Evolutionary conservation across 2,888 invertebrate species (phyloP).

Genomic region (Aporophyla lueneburgensis): DNA sequence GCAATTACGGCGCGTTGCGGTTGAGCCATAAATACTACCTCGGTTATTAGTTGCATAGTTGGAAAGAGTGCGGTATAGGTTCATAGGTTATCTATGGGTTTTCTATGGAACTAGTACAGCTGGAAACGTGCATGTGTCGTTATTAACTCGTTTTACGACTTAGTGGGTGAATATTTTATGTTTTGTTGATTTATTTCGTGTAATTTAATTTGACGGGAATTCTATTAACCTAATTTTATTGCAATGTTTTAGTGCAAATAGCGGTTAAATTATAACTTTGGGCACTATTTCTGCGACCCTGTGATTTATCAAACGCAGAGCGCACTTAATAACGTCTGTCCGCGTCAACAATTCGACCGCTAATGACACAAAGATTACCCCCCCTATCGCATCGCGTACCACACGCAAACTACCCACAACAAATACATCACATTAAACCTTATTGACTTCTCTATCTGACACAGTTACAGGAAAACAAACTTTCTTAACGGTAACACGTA

Average conservation of each 20-base stretch:
- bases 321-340: slow-evolving; percentile 27
- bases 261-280: slow-evolving; percentile 11
- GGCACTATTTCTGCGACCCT: slow-evolving; percentile 17
- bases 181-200: slow-evolving; percentile 15
- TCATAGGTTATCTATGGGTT: slow-evolving; percentile 65
- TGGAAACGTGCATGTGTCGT: slow-evolving; percentile 20
- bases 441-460: slow-evolving; percentile 63
- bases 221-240: slow-evolving; percentile 15
- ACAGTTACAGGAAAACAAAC: slow-evolving; percentile 66
- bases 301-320: slow-evolving; percentile 34
- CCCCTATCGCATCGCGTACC: slow-evolving; percentile 22
- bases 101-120: slow-evolving; percentile 61
- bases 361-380: slow-evolving; percentile 54
- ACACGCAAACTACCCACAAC: slow-evolving; percentile 52
- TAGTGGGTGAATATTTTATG: slow-evolving; percentile 25
- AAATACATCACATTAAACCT: slow-evolving; percentile 59
- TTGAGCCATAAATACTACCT: slow-evolving; percentile 80
- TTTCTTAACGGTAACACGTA: slow-evolving; percentile 66
- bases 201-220: slow-evolving; percentile 13
- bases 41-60: slow-evolving; percentile 87
- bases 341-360: slow-evolving; percentile 40
- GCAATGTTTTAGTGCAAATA: slow-evolving; percentile 9
- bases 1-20: slow-evolving; percentile 83
- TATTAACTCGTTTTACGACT: slow-evolving; percentile 46
- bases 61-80: slow-evolving; percentile 77